Conservation (phyloP, 2,797 vertebrate genomes). For the Pseudochirops corinnae region DNA sequence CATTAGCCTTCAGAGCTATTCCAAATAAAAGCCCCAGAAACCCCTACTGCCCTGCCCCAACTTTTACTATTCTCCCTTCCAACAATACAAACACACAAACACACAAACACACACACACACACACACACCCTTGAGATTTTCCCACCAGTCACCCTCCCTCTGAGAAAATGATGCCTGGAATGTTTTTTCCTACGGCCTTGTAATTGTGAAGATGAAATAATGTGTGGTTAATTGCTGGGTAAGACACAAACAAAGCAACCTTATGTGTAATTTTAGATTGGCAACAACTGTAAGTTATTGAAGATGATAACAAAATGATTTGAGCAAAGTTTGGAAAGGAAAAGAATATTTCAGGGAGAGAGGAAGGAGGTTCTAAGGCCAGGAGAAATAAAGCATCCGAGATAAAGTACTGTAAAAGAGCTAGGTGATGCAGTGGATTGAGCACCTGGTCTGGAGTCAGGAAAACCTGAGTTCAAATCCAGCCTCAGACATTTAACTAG, state of each 20-base stretch:
- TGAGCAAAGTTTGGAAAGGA: background rate
- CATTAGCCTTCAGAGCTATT: background rate
- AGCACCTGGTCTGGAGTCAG: background rate
- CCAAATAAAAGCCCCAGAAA: background rate
- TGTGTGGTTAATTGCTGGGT: slow-evolving; percentile 64
- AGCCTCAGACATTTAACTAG: background rate
- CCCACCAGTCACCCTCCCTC: slow-evolving; percentile 1
- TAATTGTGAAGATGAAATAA: slow-evolving; percentile 62
- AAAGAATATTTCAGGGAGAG: slow-evolving; percentile 2
- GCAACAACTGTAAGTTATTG: slow-evolving; percentile 68
- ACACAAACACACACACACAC: background rate
- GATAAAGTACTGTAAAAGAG: background rate
- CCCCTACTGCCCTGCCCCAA: background rate
- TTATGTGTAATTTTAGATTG: slow-evolving; percentile 61
- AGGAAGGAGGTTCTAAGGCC: slow-evolving; percentile 19
- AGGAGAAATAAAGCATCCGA: background rate
- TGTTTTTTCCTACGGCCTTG: slow-evolving; percentile 33
- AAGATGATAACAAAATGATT: slow-evolving; percentile 54
- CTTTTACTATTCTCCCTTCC: background rate
- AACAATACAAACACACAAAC: background rate
- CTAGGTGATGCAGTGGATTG: background rate
- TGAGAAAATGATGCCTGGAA: slow-evolving; percentile 31
- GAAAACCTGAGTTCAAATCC: background rate
- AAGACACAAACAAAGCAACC: slow-evolving; percentile 67
- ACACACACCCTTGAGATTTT: background rate